Base-by-base conservation (phyloP, 37 sponge, comb jelly and placozoan genomes). In the Hexactinellida sp. region DNA sequence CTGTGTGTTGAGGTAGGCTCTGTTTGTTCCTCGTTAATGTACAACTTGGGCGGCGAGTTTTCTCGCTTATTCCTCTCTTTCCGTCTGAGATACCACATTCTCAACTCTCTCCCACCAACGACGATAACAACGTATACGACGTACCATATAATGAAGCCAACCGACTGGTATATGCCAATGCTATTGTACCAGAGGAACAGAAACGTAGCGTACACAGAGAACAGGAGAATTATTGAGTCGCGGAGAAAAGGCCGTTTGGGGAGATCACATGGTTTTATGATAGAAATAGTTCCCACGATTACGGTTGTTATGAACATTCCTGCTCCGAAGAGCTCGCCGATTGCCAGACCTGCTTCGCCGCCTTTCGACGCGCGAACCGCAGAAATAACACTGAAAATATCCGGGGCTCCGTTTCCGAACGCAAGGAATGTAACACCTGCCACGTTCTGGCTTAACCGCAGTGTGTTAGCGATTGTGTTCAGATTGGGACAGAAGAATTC, bases 301-400 rank as follows among this genome's bases (percentile, higher is more conserved):
- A 97, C 84, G 23, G 92, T 92, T 23, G 94, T 93, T 16, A 97
- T 96, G 93, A 97, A 97, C 54, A 97, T 92, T 0, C 99, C 99
- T 85, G 99, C 99, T 84, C 99, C 96, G 92, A 94, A 97, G 37
- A 97, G 82, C 36, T 96, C 98, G 32, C 98, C 98, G 36, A 97
- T 86, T 30, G 98, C 98, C 1, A 97, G 91, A 82, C 93, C 93
- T 0, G 92, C 90, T 23, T 90, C 89, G 39, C 87, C 76, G 23
- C 82, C 84, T 0, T 90, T 85, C 13, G 89, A 82, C 32, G 89
- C 88, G 36, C 85, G 92, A 85, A 93, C 90, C 37, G 94, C 96
- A 23, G 94, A 91, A 83, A 93, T 87, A 36, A 94, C 89, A 90
- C 94, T 92, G 87, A 97, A 97, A 5, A 97, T 97, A 55, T 97